Evolutionary conservation across 2,113 vertebrate species (phyloP).

Genomic region (Poicephalus gulielmi): DNA sequence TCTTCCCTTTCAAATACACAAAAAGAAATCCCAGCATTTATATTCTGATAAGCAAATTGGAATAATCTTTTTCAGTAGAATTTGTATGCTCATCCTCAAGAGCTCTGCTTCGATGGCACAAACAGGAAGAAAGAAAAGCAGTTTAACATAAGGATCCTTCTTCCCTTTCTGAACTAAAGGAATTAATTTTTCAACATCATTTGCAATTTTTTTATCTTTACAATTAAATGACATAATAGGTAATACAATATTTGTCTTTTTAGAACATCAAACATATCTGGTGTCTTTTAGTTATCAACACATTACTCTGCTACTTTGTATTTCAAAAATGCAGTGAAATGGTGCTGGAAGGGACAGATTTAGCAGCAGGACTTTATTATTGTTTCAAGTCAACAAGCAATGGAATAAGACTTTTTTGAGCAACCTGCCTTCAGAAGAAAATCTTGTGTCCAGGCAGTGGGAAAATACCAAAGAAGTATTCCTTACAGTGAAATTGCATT

Average conservation of each 20-base stretch:
- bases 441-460: neutral
- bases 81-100: neutral
- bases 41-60: neutral
- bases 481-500: neutral
- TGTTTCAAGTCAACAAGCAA: conserved; percentile 11
- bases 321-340: conserved; percentile 25
- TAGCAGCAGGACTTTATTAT: conserved; percentile 37
- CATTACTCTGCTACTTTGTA: neutral
- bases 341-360: conserved; percentile 8
- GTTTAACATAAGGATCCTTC: neutral
- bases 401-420: neutral
- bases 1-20: neutral
- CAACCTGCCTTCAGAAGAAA: neutral
- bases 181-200: neutral
- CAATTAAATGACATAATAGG: neutral
- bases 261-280: neutral
- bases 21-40: neutral
- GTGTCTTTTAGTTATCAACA: neutral
- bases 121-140: neutral
- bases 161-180: neutral
- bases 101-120: neutral
- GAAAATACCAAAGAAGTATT: neutral
- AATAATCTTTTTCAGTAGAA: neutral
- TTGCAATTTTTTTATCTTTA: neutral
- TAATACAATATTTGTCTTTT: conserved; percentile 1